A percentile compares a stretch with the other conserved stretches of the same genome.
Conservation (phyloP, 1,140 invertebrate species). For the Drosophila quadrilineata region DNA sequence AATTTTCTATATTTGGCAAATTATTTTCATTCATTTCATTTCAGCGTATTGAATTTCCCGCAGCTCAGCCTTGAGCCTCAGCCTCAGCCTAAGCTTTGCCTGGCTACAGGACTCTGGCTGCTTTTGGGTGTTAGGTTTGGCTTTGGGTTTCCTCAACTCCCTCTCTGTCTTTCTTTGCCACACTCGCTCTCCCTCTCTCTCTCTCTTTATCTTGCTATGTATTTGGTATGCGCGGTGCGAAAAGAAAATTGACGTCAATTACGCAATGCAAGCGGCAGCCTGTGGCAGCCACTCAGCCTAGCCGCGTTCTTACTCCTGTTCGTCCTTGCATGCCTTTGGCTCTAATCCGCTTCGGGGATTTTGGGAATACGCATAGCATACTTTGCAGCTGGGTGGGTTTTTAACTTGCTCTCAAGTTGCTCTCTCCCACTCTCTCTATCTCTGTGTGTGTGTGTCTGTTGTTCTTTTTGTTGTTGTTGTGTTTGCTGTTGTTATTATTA, state of each 20-base stretch:
- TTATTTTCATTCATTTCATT: conserved; percentile 71
- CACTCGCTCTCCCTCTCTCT: too few relatives aligned
- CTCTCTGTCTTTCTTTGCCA: too few relatives aligned
- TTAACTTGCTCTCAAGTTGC: conserved; percentile 63
- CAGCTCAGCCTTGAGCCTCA: conserved; percentile 23
- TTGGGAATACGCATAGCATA: conserved; percentile 79
- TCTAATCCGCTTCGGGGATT: conserved; percentile 81
- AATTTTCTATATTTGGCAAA: conserved; percentile 79
- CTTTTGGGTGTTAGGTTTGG: not conserved
- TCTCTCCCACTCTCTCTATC: not conserved
- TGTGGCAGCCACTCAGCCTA: conserved; percentile 6
- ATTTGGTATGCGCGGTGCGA: conserved; percentile 80
- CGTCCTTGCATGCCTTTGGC: conserved; percentile 21
- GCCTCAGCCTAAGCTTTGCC: conserved; percentile 8
- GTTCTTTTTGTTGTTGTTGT: too few relatives aligned
- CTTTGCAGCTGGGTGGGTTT: conserved; percentile 68
- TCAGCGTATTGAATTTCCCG: conserved; percentile 73
- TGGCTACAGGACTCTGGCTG: not conserved
- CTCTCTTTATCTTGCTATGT: too few relatives aligned
- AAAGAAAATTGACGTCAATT: conserved; percentile 81
- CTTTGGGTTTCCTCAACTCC: not conserved
- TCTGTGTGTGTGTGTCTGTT: not conserved
- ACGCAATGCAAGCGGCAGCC: conserved; percentile 66
- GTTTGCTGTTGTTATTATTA: conserved; percentile 2
- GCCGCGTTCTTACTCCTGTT: conserved; percentile 6